A percentile compares a stretch with the other conserved stretches of the same genome.
Conservation (phyloP, 2,113 vertebrate genomes). For the Panthera uncia region DNA sequence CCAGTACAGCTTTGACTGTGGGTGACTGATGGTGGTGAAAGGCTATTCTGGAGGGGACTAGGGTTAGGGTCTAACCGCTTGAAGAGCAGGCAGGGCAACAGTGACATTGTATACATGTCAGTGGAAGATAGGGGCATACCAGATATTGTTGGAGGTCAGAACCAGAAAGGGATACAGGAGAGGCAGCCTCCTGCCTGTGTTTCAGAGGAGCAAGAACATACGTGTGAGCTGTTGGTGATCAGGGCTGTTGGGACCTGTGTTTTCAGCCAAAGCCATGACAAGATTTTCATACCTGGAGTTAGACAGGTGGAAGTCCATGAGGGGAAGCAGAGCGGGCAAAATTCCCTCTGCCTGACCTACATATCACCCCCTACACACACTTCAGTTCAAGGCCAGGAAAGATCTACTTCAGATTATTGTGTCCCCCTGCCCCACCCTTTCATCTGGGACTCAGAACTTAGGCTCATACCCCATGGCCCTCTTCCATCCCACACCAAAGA, state of each 20-base stretch:
- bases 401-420: background rate
- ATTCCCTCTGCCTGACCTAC: background rate
- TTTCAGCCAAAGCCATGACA: conserved; percentile 89
- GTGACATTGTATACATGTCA: background rate
- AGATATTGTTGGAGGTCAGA: background rate
- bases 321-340: background rate
- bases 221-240: conserved; percentile 91
- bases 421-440: background rate
- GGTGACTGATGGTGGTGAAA: background rate
- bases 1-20: background rate
- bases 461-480: background rate
- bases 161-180: conserved; percentile 13
- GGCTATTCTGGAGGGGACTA: background rate
- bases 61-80: background rate
- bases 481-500: background rate
- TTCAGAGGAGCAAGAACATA: conserved; percentile 79
- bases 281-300: conserved; percentile 91
- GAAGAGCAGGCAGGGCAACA: background rate
- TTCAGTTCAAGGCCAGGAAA: conserved; percentile 7
- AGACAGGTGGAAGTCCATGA: background rate
- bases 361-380: background rate
- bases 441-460: background rate
- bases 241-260: conserved; percentile 87
- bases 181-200: background rate
- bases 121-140: background rate